Evolutionary conservation across 2,888 invertebrate genomes (phyloP), one percentile per base, ranked within the genome.

Genomic region (Dendrolimus houi): DNA sequence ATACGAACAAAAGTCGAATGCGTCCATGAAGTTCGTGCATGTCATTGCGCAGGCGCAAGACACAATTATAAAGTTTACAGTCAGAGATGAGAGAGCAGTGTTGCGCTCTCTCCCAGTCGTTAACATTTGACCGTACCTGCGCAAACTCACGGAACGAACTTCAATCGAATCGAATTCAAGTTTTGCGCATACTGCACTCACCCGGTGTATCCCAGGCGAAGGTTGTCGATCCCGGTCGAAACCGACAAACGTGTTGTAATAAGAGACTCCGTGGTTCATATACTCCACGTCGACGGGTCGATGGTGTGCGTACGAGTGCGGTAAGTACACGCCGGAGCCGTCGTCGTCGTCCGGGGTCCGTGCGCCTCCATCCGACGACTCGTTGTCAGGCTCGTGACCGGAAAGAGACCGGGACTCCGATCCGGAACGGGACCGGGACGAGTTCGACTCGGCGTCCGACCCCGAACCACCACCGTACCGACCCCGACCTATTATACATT

Each of bases 381-480:
- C 94, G 83, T 94, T 94, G 78, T 95, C 94, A 56, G 94, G 94
- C 75, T 95, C 94, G 83, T 94, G 94, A 0, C 94, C 94, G 56
- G 94, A 94, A 55, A 94, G 79, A 55, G 94, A 94, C 14, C 93
- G 93, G 63, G 95, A 95, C 66, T 95, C 96, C 7, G 90, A 88
- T 0, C 87, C 87, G 54, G 90, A 85, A 10, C 68, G 77, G 1
- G 95, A 95, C 71, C 95, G 95, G 65, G 95, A 93, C 56, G 96
- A 96, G 70, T 95, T 96, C 3, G 95, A 95, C 74, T 94, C 94
- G 54, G 75, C 80, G 60, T 79, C 93, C 0, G 87, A 87, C 0
- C 77, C 92, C 0, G 85, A 89, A 8, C 87, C 91, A 52, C 93
- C 92, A 56, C 93, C 94, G 71, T 94, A 94, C 52, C 94, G 93